Conservation (phyloP, 92 coral and sea anemone species). For the Phenganax subtilis region DNA sequence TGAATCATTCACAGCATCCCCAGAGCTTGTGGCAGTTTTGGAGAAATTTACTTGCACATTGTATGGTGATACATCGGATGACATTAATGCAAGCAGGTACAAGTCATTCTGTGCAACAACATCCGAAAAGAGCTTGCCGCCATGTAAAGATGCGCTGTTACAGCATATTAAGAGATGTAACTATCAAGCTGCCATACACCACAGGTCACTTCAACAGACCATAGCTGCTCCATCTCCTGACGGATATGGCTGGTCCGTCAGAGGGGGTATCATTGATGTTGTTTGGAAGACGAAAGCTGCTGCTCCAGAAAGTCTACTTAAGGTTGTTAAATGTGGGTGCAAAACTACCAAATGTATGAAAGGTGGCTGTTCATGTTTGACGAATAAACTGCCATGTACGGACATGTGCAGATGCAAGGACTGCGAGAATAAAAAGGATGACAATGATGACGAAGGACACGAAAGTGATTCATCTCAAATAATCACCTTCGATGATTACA, state of each 20-base stretch:
- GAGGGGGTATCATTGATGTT: conserved; percentile 18
- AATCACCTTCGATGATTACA: conserved; percentile 5
- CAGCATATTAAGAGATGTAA: conserved; percentile 29
- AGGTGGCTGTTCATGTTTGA: conserved; percentile 33
- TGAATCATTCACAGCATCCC: conserved; percentile 27
- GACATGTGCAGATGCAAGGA: conserved; percentile 36
- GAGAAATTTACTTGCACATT: conserved; percentile 32
- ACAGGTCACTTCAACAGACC: conserved; percentile 18
- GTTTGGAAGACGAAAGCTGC: conserved; percentile 38
- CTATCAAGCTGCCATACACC: conserved; percentile 37
- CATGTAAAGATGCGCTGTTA: conserved; percentile 20
- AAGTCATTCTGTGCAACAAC: conserved; percentile 31
- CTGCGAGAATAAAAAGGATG: conserved; percentile 17
- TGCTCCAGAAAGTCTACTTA: conserved; percentile 35
- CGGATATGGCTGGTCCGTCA: conserved; percentile 45
- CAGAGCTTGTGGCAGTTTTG: conserved; percentile 23
- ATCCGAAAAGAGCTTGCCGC: conserved; percentile 32
- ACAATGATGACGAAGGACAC: background rate
- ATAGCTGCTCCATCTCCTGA: conserved; percentile 36
- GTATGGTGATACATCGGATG: conserved; percentile 21
- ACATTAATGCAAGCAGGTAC: conserved; percentile 21
- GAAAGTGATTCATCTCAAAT: conserved; percentile 23
- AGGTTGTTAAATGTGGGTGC: conserved; percentile 37
- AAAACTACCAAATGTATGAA: conserved; percentile 23
- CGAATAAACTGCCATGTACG: conserved; percentile 17